phyloP scores from a whole-genome alignment of 2,888 invertebrate genomes.

The Melieria picta region DNA sequence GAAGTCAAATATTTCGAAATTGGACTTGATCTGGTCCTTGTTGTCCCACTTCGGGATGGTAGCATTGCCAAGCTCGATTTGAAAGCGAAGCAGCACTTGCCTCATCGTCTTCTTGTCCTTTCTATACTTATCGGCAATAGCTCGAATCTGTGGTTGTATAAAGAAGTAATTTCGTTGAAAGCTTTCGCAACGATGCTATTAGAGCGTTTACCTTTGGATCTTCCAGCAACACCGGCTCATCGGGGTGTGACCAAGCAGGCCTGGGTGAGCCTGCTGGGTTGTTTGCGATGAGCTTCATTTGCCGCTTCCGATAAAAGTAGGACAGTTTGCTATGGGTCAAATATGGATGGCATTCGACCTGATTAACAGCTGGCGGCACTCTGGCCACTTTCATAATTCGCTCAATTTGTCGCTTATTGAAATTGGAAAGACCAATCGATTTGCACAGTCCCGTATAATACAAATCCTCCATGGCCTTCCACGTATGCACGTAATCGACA shows the following conservation, averaged over 20 bases:
- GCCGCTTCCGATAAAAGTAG: too few species aligned
- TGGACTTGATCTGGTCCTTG: slow-evolving; percentile 73
- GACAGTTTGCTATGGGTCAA: slow-evolving; percentile 71
- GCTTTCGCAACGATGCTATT: too few species aligned
- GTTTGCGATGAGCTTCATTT: slow-evolving; percentile 75
- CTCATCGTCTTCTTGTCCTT: slow-evolving; percentile 71
- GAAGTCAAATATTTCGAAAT: slow-evolving; percentile 82
- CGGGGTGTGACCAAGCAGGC: slow-evolving; percentile 78
- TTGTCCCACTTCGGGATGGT: slow-evolving; percentile 87
- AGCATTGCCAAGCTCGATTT: slow-evolving; percentile 75
- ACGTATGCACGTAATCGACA: slow-evolving; percentile 78
- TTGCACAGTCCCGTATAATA: slow-evolving; percentile 73
- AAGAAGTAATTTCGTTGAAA: too few species aligned
- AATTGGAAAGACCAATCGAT: slow-evolving; percentile 79
- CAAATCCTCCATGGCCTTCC: slow-evolving; percentile 77
- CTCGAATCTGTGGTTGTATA: too few species aligned
- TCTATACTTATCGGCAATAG: too few species aligned
- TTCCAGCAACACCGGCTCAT: slow-evolving; percentile 75
- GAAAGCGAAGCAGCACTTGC: slow-evolving; percentile 74
- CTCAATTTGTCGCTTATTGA: slow-evolving; percentile 78
- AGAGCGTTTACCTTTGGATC: slow-evolving; percentile 72
- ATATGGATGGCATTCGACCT: slow-evolving; percentile 82
- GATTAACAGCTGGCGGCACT: slow-evolving; percentile 74
- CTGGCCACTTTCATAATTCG: slow-evolving; percentile 71
- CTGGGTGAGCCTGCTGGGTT: slow-evolving; percentile 85